A percentile compares a stretch with the other conserved stretches of the same genome.
phyloP scores from a whole-genome alignment of 2,888 invertebrate species.

The Papilio demoleus region DNA sequence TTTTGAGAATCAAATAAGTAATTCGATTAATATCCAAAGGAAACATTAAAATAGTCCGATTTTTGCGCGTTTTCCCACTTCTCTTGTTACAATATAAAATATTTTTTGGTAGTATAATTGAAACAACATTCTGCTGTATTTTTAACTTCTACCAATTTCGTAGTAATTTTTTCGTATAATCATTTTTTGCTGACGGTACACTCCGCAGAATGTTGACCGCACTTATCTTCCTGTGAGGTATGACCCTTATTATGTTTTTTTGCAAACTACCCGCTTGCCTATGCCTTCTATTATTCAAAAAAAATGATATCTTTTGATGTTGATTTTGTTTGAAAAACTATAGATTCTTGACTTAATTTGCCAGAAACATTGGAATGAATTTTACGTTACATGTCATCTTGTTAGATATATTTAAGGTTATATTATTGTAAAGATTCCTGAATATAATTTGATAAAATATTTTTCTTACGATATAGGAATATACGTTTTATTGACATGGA shows the following conservation, averaged over 20 bases:
- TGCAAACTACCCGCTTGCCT: slow-evolving; percentile 53
- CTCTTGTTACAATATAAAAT: neutral
- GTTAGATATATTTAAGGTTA: neutral
- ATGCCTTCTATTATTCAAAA: slow-evolving; percentile 54
- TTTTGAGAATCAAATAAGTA: neutral
- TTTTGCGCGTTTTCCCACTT: neutral
- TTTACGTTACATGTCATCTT: slow-evolving; percentile 5
- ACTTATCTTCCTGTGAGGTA: slow-evolving; percentile 69
- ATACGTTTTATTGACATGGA: neutral
- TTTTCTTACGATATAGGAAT: neutral
- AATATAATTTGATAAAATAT: neutral
- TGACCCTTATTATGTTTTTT: slow-evolving; percentile 69
- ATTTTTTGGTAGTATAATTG: neutral
- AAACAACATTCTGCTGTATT: neutral
- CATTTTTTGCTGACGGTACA: slow-evolving; percentile 57
- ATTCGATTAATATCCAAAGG: neutral
- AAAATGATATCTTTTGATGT: slow-evolving; percentile 36
- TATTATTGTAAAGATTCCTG: slow-evolving; percentile 11
- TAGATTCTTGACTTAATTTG: slow-evolving; percentile 30
- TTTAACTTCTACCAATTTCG: neutral
- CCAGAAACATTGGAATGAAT: slow-evolving; percentile 9
- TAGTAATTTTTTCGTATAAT: neutral
- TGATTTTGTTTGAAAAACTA: slow-evolving; percentile 35
- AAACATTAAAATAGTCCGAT: neutral
- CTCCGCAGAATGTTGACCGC: slow-evolving; percentile 62